Conservation (phyloP, 2,113 vertebrate species). For the Nesogale talazaci region DNA sequence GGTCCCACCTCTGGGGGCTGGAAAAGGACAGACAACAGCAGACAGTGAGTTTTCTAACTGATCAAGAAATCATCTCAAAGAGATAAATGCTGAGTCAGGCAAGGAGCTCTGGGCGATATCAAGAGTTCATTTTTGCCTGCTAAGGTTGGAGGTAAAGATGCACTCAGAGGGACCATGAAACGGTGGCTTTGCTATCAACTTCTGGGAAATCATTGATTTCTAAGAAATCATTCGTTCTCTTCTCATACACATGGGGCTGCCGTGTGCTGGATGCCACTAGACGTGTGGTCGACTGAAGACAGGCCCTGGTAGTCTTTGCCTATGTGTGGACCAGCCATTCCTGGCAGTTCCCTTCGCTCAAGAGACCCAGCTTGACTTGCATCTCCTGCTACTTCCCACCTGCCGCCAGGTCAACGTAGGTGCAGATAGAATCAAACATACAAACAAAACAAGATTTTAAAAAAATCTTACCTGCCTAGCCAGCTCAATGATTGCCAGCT, state of each 20-base stretch:
- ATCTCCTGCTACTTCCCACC: not conserved
- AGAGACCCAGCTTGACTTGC: not conserved
- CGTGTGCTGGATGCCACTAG: not conserved
- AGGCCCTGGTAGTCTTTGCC: not conserved
- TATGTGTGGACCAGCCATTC: not conserved
- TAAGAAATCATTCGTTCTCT: not conserved
- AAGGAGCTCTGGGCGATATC: not conserved
- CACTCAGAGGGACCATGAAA: not conserved
- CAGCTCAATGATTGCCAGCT: not conserved
- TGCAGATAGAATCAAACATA: not conserved
- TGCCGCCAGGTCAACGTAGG: not conserved
- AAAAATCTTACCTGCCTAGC: too few species aligned
- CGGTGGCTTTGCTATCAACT: not conserved
- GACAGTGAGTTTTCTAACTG: not conserved
- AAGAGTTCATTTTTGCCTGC: not conserved
- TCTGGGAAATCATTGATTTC: not conserved
- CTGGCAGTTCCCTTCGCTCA: not conserved
- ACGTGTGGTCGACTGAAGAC: not conserved
- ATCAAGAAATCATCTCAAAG: fast-evolving
- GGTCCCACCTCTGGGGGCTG: not conserved
- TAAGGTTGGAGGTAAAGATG: not conserved
- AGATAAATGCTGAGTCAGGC: not conserved
- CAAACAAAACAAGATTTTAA: too few species aligned
- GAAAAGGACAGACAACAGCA: not conserved
- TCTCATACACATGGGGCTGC: not conserved